Conservation (phyloP, 2,888 invertebrate genomes). For the Gymnosoma rotundatum region DNA sequence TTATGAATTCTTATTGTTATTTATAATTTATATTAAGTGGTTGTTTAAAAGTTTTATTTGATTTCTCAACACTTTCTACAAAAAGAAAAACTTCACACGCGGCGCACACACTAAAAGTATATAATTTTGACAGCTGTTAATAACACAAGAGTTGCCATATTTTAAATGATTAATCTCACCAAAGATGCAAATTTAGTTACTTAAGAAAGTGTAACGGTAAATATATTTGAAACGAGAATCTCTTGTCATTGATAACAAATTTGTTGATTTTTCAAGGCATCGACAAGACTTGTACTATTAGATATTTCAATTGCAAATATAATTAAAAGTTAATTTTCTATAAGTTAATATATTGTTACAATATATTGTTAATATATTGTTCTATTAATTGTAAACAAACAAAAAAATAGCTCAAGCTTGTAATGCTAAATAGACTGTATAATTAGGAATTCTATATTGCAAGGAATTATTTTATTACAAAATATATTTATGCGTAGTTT, state of each 20-base stretch:
- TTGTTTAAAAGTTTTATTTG: constrained; percentile 20
- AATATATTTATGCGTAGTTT: constrained; percentile 44
- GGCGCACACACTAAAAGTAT: constrained; percentile 49
- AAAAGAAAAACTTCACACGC: constrained; percentile 58
- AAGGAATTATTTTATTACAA: constrained; percentile 53
- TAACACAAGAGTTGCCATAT: constrained; percentile 32
- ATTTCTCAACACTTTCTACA: constrained; percentile 5
- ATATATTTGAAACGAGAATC: too few relatives aligned
- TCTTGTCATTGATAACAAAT: too few relatives aligned
- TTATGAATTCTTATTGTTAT: neutral
- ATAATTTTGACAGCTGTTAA: constrained; percentile 49
- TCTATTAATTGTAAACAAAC: too few relatives aligned
- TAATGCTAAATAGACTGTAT: neutral
- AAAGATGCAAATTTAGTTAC: constrained; percentile 25
- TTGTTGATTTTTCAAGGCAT: too few relatives aligned
- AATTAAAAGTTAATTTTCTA: too few relatives aligned
- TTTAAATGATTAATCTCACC: neutral
- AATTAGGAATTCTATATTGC: constrained; percentile 24
- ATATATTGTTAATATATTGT: too few relatives aligned
- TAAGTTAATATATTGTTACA: too few relatives aligned
- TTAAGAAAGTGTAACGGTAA: too few relatives aligned
- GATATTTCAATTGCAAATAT: too few relatives aligned
- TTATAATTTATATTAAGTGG: neutral
- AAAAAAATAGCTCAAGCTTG: too few relatives aligned
- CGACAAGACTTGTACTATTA: too few relatives aligned